Percentiles rank a stretch among this genome's conserved stretches.
phyloP scores from a whole-genome alignment of 2,797 vertebrate species.

The Phyllotis vaccarum region DNA sequence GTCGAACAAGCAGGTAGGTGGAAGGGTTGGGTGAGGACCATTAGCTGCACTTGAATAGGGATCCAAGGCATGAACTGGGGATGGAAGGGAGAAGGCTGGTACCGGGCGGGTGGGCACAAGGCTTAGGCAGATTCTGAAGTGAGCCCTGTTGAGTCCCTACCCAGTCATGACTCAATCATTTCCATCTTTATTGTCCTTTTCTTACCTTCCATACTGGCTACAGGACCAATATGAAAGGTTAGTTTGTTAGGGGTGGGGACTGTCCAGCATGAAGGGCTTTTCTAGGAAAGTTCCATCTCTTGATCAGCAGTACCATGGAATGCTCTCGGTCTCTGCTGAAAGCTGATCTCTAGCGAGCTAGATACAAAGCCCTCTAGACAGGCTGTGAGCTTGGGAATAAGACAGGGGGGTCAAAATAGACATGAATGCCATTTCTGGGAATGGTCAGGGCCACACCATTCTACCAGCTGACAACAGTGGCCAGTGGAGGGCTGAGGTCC shows the following conservation, averaged over 20 bases:
- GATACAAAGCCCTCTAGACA: not conserved
- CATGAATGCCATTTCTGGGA: not conserved
- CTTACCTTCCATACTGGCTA: not conserved
- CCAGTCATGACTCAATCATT: not conserved
- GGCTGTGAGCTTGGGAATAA: not conserved
- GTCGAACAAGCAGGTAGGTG: conserved; percentile 81
- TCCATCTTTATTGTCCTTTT: not conserved
- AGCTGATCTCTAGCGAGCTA: not conserved
- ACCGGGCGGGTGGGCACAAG: not conserved
- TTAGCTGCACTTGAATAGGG: not conserved
- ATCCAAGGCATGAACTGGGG: no score
- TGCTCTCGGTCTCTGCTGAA: not conserved
- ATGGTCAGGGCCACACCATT: not conserved
- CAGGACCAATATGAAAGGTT: not conserved
- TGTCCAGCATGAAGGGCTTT: not conserved
- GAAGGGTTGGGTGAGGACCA: not conserved
- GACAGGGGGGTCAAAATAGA: not conserved
- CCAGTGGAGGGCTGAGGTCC: fast-evolving
- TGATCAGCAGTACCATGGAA: not conserved
- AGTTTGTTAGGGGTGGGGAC: not conserved
- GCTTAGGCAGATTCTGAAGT: not conserved
- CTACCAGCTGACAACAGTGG: not conserved
- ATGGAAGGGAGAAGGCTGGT: not conserved
- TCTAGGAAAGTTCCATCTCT: not conserved
- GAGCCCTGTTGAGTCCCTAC: not conserved